Evolutionary conservation across 2,797 vertebrate species (phyloP), one percentile per base, ranked within the genome.

Genomic region (Esox lucius): DNA sequence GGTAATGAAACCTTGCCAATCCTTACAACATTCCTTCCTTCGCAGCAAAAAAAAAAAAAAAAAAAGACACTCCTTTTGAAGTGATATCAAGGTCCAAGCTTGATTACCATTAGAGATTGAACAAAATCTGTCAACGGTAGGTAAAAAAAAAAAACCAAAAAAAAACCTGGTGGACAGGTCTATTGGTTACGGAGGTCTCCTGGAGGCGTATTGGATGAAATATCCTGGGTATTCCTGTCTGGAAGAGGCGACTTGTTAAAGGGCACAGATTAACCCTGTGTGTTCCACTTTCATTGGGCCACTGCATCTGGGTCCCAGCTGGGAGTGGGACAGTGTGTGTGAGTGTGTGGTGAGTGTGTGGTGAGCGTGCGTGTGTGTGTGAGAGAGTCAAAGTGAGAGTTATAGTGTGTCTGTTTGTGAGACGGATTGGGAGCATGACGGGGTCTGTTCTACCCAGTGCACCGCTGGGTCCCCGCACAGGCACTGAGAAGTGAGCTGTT

Each of bases 221-320:
- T 80, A 87, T 83, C 75, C 74, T 77, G 77, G 81, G 75, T 76
- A 83, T 81, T 87, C 84, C 75, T 85, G 78, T 90, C 81, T 46
- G 42, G 6, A 13, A 84, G 77, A 78, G 73, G 26, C 70, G 73
- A 42, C 67, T 80, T 68, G 67, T 80, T 78, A 75, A 49, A 0
- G 68, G 73, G 51, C 76, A 71, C 67, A 67, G 78, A 85, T 89
- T 87, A 91, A 88, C 85, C 87, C 84, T 78, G 28, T 46, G 13
- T 59, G 15, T 83, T 77, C 84, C 77, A 77, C 83, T 82, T 80
- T 85, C 78, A 33, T 80, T 83, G 71, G 75, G 24, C 31, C n/a
- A 46, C 75, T 74, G 84, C 93, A 94, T 94, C 92, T 94, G 93
- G 91, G 79, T 77, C 48, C 84, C 93, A 95, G 91, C 92, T 93